These are phyloP conservation scores for Trogon surrucura DNA, from an alignment of 2,113 vertebrate species.

Conservation along the genomic window DNA sequence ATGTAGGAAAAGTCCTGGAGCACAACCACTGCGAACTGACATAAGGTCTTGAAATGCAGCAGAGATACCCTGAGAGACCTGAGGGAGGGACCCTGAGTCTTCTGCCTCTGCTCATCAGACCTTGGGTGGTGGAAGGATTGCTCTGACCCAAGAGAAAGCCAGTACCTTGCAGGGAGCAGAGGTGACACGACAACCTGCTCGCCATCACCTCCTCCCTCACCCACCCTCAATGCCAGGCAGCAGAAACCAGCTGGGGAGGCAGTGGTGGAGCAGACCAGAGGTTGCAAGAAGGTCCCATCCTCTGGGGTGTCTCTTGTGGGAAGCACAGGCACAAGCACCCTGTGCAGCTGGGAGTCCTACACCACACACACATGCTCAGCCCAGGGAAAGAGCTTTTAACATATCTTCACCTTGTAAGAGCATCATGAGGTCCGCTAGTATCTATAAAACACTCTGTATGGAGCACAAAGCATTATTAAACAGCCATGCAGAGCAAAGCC, in stretches of 20 bases:
- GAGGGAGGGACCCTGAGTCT: not conserved
- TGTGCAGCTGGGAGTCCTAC: not conserved
- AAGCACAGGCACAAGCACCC: not conserved
- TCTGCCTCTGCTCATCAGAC: not conserved
- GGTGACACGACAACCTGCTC: not conserved
- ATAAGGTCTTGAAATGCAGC: not conserved
- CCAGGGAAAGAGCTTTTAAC: not conserved
- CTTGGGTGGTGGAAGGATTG: not conserved
- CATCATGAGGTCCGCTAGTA: not conserved
- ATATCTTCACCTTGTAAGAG: not conserved
- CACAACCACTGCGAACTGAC: not conserved
- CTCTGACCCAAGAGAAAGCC: not conserved
- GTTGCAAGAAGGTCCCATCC: not conserved
- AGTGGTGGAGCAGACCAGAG: not conserved
- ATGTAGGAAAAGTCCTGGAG: not conserved
- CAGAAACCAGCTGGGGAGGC: not conserved
- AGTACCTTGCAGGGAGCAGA: not conserved
- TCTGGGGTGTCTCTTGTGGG: rapidly evolving
- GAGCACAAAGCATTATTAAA: constrained; percentile 19
- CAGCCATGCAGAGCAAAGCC: not conserved
- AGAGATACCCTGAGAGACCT: rapidly evolving
- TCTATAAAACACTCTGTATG: not conserved
- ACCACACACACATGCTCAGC: not conserved
- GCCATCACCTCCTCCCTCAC: rapidly evolving
- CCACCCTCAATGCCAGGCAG: no score